These are phyloP conservation scores for Apis cerana DNA, from an alignment of 1,140 invertebrate species.

Conservation along the genomic window DNA sequence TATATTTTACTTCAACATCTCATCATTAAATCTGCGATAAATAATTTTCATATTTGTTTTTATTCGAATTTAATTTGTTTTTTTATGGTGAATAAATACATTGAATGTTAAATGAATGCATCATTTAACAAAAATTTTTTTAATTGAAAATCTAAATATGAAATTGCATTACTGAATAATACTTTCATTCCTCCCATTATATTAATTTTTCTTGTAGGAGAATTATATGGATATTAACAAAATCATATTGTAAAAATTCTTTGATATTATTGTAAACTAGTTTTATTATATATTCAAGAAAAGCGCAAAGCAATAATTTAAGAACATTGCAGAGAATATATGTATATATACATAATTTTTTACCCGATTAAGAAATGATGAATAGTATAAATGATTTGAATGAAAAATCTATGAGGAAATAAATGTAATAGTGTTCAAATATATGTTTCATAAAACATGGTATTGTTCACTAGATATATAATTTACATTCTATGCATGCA, in stretches of 20 bases:
- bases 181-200: too few relatives aligned
- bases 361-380: too few relatives aligned
- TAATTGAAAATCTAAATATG: too few relatives aligned
- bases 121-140: too few relatives aligned
- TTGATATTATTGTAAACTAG: background rate
- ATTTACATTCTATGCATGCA: background rate
- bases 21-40: background rate
- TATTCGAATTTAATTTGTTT: background rate
- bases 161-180: too few relatives aligned
- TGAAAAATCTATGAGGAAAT: too few relatives aligned
- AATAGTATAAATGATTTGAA: too few relatives aligned
- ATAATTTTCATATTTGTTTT: background rate
- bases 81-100: background rate
- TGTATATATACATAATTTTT: too few relatives aligned
- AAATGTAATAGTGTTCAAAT: background rate
- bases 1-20: background rate
- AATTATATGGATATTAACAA: background rate
- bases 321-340: too few relatives aligned
- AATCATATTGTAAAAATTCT: background rate
- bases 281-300: background rate
- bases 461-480: conserved; percentile 1
- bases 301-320: too few relatives aligned
- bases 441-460: conserved; percentile 17
- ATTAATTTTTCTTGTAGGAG: background rate
- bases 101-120: too few relatives aligned